Percentiles rank a stretch among this genome's conserved stretches.
These are phyloP conservation scores for Triops cancriformis DNA, from an alignment of 1,140 invertebrate species.

Conservation along the genomic window DNA sequence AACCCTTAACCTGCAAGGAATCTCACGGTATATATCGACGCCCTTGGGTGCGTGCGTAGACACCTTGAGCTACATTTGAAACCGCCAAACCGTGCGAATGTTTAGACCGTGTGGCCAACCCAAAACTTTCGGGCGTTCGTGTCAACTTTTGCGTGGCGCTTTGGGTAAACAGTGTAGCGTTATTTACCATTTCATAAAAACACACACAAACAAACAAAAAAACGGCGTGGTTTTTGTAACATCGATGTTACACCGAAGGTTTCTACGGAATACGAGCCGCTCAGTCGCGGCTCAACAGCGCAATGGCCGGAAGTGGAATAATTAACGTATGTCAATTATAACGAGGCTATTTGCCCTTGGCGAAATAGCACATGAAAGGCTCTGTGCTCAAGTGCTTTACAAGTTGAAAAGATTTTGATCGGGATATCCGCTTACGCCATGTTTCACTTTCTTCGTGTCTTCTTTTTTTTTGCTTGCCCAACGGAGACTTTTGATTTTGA, in stretches of 20 bases:
- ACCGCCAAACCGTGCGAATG: slow-evolving; percentile 3
- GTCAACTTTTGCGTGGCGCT: not conserved
- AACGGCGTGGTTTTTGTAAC: not conserved
- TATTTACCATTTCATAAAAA: not conserved
- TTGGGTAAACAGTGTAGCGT: too few species aligned
- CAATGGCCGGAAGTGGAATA: not conserved
- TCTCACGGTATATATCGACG: slow-evolving; percentile 1
- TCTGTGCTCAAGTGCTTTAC: not conserved
- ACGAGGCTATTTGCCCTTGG: not conserved
- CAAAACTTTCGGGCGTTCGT: not conserved
- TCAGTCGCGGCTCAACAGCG: not conserved
- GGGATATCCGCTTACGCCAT: slow-evolving; percentile 9
- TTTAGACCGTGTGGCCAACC: not conserved
- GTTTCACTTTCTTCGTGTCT: not conserved
- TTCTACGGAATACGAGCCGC: not conserved
- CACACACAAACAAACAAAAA: not conserved
- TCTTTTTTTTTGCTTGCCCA: not conserved
- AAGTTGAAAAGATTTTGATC: not conserved
- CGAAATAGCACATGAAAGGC: not conserved
- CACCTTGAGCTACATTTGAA: not conserved
- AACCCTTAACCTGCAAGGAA: not conserved
- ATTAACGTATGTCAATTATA: not conserved
- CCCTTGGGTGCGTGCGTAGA: slow-evolving; percentile 8
- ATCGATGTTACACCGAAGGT: not conserved
- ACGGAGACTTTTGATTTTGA: too few species aligned